Base-by-base conservation (phyloP, 2,888 invertebrate genomes). In the Andrena bicolor region DNA sequence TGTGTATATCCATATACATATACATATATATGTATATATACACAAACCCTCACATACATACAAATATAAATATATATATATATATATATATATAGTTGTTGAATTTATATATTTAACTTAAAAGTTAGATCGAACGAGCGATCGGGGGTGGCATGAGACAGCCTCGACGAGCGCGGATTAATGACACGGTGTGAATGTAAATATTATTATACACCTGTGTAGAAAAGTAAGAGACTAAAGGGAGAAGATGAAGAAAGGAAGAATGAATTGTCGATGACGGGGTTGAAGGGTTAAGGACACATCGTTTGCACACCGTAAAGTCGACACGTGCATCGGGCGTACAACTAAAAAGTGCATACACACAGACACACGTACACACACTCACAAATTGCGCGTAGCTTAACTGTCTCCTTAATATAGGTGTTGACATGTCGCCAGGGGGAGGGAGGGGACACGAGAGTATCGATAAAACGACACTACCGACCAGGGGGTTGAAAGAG, bases 391-490 rank as follows among this genome's bases (percentile, higher is more conserved):
- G 84, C 87, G 89, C 86, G 86, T 90, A 91, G 91, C 90, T 91
- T 91, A 90, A 91, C 88, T 90, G 90, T 91, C 90, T 91, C 87
- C 90, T 89, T 91, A 87, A 71, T 89, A 88, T 91, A 90, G 86
- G 82, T 90, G 90, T 91, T 89, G 81, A 89, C 84, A 85, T 61
- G 74, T 82, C 80, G 84, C 82, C 83, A 68, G 60, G 60, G 30
- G 56, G 74, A 51, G 28, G 70, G 60, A 56, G 30, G 56, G 74
- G 56, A 32, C 56, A 64, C 64, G 79, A 76, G 63, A 10, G 56
- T 71, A 68, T 58, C 77, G 69, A 63, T 56, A 63, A 61, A 73
- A 69, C 3, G 65, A 71, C 63, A 66, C 26, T 32, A 75, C 56
- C 48, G 51, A 49, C 51, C 41, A 51, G 51, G 56, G 61, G 71